Evolutionary conservation across 2,797 vertebrate species (phyloP).

Genomic region (Thripadectes ignobilis): DNA sequence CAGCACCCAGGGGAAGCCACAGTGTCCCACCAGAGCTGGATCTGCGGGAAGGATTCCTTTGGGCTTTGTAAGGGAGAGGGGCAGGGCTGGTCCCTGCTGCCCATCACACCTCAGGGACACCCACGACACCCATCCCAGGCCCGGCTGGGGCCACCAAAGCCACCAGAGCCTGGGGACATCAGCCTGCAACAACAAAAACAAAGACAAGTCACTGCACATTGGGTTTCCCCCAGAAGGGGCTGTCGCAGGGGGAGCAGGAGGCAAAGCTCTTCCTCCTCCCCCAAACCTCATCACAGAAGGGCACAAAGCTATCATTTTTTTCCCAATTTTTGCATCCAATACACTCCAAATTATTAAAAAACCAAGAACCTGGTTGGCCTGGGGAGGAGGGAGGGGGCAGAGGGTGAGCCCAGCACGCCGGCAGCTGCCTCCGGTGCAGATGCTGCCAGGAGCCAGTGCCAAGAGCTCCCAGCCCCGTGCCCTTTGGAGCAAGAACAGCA

Average conservation of each 20-base stretch:
- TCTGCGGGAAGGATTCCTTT: not conserved
- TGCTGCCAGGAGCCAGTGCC: accelerated
- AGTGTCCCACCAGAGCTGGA: accelerated
- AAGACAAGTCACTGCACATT: not conserved
- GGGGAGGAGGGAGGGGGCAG: not conserved
- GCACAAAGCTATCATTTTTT: not conserved
- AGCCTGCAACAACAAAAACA: not conserved
- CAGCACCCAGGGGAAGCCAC: not conserved
- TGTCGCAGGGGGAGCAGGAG: not conserved
- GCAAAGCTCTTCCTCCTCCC: not conserved
- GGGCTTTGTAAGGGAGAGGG: not conserved
- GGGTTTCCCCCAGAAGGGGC: not conserved
- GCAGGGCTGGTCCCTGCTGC: not conserved
- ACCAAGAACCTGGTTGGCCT: not conserved
- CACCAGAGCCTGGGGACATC: not conserved
- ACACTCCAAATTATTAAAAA: not conserved
- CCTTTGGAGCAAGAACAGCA: not conserved
- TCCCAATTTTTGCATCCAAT: not conserved
- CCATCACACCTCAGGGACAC: not conserved
- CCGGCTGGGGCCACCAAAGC: not conserved
- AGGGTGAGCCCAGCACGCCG: accelerated
- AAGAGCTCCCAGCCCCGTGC: accelerated
- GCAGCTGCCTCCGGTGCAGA: accelerated
- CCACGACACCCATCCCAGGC: not conserved
- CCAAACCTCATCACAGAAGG: not conserved